These are phyloP conservation scores for Akabosia matsudoensis DNA, from an alignment of 1,140 invertebrate genomes.

Conservation along the genomic window DNA sequence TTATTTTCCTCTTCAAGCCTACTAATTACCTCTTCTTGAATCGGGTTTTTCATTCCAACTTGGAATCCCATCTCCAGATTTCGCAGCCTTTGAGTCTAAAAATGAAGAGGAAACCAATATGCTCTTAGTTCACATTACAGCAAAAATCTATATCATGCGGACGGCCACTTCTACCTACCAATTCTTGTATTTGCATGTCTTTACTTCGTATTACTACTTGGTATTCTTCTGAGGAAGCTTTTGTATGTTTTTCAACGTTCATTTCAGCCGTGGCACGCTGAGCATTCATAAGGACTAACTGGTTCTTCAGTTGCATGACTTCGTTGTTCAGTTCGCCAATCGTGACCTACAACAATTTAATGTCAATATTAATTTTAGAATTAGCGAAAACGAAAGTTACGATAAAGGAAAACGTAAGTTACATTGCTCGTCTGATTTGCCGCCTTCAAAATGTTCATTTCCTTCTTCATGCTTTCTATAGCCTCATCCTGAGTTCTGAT, in stretches of 20 bases:
- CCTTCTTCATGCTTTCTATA: conserved; percentile 36
- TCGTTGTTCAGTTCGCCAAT: conserved; percentile 67
- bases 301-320: conserved; percentile 75
- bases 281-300: conserved; percentile 81
- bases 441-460: conserved; percentile 32
- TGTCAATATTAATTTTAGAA: no score
- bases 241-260: background rate
- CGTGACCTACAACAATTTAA: conserved; percentile 47
- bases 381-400: background rate
- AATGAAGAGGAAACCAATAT: background rate
- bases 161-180: conserved; percentile 36
- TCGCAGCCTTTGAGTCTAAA: conserved; percentile 5
- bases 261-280: conserved; percentile 54
- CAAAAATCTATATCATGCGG: background rate
- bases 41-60: conserved; percentile 50
- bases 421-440: conserved; percentile 16
- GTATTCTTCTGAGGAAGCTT: conserved; percentile 37
- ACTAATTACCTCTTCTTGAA: conserved; percentile 49
- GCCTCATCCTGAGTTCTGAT: conserved; percentile 43
- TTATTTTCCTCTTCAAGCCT: conserved; percentile 48
- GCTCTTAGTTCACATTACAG: background rate
- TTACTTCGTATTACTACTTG: conserved; percentile 38
- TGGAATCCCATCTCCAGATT: conserved; percentile 44
- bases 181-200: conserved; percentile 42
- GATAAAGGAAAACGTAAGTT: background rate